Evolutionary conservation across 2,113 vertebrate genomes (phyloP).

Genomic region (Sciurus niger): DNA sequence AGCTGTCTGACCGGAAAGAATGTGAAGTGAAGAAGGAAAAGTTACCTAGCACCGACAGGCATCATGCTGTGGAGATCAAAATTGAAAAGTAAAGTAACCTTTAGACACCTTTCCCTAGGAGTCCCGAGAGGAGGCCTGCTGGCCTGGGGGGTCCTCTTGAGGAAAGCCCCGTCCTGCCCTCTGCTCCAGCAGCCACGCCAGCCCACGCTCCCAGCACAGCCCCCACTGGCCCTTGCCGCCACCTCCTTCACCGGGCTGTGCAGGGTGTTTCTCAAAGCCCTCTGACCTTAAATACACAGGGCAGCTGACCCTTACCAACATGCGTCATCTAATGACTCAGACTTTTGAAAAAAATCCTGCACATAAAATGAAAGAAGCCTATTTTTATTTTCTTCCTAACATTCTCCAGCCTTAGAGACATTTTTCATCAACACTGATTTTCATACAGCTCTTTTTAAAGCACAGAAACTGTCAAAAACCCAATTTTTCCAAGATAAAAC

Average conservation of each 20-base stretch:
- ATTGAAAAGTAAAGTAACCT: constrained; percentile 89
- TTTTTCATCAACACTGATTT: neutral
- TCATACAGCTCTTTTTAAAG: neutral
- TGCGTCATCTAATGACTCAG: too few relatives aligned
- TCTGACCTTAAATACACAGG: too few relatives aligned
- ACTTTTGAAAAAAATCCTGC: neutral
- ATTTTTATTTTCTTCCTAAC: neutral
- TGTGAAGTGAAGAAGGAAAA: constrained; percentile 92
- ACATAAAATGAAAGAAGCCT: too few relatives aligned
- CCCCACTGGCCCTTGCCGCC: too few relatives aligned
- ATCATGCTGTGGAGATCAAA: constrained; percentile 93
- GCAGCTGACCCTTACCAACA: neutral
- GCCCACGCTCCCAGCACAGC: too few relatives aligned
- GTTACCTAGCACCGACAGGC: constrained; percentile 85
- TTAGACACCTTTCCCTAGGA: neutral
- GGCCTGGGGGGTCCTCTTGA: too few relatives aligned
- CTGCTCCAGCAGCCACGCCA: too few relatives aligned
- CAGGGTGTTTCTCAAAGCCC: too few relatives aligned
- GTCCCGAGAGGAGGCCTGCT: neutral
- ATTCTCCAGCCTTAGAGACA: too few relatives aligned
- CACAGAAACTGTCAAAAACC: neutral
- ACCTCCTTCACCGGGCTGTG: too few relatives aligned
- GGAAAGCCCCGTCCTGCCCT: too few relatives aligned
- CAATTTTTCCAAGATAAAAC: neutral
- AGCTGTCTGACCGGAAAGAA: constrained; percentile 92